Evolutionary conservation across 2,888 invertebrate genomes (phyloP), one percentile per base, ranked within the genome.

Genomic region (Ophioninae sp.): DNA sequence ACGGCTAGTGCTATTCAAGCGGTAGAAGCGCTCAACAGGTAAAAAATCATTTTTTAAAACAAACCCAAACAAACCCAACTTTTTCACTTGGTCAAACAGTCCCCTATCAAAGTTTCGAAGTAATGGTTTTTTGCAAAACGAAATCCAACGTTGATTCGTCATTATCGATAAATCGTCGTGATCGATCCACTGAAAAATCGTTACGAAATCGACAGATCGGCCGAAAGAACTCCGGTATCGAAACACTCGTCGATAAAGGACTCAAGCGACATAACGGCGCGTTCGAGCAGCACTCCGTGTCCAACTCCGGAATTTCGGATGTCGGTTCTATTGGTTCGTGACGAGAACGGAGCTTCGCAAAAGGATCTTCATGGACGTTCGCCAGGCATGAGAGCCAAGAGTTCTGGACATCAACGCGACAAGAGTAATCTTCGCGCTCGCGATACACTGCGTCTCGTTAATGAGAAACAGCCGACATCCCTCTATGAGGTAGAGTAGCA

Each of bases 241-340:
- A 93, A 93, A 81, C 90, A 91, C 71, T 81, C 85, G 63, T 87
- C 87, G 82, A 86, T 90, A 6, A 93, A 93, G 84, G 92, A 93
- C 61, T 30, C 30, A 3, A 85, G 84, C 37, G 92, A 93, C 63
- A 85, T 89, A 71, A 72, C 80, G 17, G 83, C 78, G 5, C 84
- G 84, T 44, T 88, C 90, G 63, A 90, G 91, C 68, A 90, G 90
- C 9, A 90, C 91, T 3, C 87, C 91, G n/a, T 92, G 92, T 85
- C 90, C 91, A 3, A 93, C 92, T 20, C 92, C 92, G 13, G 93
- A 96, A 95, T 96, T 96, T 92, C 95, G 96, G 81, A 96, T 96
- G 96, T 96, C 95, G 0, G 96, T 96, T 81, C 92, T 96, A 76
- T 92, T 96, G 88, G 95, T 95, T 8, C 94, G 95, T 79, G 96